Evolutionary conservation across 2,888 invertebrate species (phyloP).

Genomic region (Crematogaster levior): DNA sequence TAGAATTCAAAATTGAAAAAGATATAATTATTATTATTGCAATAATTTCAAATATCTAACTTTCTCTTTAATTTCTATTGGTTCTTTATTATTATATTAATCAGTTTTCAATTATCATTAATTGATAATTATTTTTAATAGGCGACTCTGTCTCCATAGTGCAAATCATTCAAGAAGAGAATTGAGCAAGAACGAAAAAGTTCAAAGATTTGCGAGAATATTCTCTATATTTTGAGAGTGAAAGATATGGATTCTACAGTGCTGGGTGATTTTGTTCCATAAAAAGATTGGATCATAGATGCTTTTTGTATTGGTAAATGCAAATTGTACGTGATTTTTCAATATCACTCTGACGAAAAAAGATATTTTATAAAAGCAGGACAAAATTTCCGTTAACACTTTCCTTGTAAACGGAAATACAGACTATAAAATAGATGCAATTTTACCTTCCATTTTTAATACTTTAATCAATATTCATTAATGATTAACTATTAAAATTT

Average conservation of each 20-base stretch:
- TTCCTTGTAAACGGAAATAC: not conserved
- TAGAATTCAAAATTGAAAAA: not conserved
- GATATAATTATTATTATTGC: not conserved
- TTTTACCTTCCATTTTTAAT: not conserved
- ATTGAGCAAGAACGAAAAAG: slow-evolving; percentile 22
- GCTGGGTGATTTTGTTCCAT: not conserved
- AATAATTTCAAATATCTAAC: not conserved
- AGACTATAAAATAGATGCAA: not conserved
- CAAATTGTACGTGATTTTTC: not conserved
- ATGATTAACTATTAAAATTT: slow-evolving; percentile 7
- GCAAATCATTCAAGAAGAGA: slow-evolving; percentile 22
- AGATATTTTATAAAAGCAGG: slow-evolving; percentile 2
- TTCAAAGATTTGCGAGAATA: slow-evolving; percentile 16
- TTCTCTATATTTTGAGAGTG: slow-evolving; percentile 5
- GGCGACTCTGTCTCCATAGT: not conserved
- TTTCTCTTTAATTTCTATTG: not conserved
- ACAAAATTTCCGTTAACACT: not conserved
- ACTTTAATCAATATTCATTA: not conserved
- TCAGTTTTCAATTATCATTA: not conserved
- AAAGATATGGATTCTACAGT: slow-evolving; percentile 23
- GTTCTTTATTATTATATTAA: not conserved
- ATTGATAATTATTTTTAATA: slow-evolving; percentile 4
- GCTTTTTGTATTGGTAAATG: not conserved
- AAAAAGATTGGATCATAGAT: slow-evolving; percentile 10
- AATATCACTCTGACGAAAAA: not conserved